phyloP scores from a whole-genome alignment of 1,140 invertebrate species.

The Lasioglossum baleicum region DNA sequence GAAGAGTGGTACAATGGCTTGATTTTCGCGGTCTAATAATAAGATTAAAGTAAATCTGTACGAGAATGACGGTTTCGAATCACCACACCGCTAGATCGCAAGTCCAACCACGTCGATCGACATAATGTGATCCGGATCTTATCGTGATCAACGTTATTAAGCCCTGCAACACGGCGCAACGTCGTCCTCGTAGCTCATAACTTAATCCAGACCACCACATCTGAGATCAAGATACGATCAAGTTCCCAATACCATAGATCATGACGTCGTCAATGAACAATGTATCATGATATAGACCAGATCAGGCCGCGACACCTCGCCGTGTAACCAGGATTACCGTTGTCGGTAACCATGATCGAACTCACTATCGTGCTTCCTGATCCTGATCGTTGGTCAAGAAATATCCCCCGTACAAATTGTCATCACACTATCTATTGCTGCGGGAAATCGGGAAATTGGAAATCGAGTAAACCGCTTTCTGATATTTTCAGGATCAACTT shows the following conservation, averaged over 20 bases:
- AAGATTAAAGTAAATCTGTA: no score
- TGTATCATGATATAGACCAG: conserved; percentile 5
- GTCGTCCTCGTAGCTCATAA: not conserved
- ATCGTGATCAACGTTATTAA: not conserved
- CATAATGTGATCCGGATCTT: not conserved
- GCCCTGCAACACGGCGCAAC: not conserved
- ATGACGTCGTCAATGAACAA: not conserved
- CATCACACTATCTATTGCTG: no score
- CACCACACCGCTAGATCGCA: not conserved
- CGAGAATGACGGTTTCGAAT: no score
- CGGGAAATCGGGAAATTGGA: no score
- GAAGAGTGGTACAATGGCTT: no score
- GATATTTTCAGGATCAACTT: no score
- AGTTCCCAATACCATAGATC: conserved; percentile 6
- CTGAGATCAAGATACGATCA: conserved; percentile 21
- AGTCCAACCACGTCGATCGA: not conserved
- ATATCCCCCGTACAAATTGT: no score
- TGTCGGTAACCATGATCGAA: not conserved
- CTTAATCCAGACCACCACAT: not conserved
- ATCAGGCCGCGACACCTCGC: conserved; percentile 15
- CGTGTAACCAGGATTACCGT: conserved; percentile 29
- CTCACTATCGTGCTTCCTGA: not conserved
- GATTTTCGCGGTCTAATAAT: no score
- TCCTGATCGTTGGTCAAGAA: not conserved
- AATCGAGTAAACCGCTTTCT: no score